phyloP scores from a whole-genome alignment of 2,888 invertebrate species.

The Andrena praecox region DNA sequence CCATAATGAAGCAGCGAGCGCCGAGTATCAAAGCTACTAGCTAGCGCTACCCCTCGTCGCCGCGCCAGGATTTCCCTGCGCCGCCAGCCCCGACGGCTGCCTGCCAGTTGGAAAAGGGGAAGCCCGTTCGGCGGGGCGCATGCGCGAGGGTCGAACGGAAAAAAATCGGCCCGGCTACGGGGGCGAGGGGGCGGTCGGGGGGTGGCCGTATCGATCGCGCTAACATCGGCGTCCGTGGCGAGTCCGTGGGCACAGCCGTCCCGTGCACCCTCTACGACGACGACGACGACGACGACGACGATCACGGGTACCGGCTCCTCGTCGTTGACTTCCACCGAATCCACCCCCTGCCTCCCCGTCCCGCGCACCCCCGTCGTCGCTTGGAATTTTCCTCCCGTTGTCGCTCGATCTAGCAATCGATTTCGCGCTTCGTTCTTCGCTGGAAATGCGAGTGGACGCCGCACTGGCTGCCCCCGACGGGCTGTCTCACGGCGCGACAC shows the following conservation, averaged over 20 bases:
- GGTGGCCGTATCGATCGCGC: constrained; percentile 82
- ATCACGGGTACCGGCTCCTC: constrained; percentile 67
- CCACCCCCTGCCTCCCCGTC: background rate
- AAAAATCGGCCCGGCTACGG: constrained; percentile 87
- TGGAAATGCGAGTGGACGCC: background rate
- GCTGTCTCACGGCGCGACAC: background rate
- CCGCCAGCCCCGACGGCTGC: constrained; percentile 28
- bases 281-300: constrained; percentile 57
- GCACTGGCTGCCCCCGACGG: background rate
- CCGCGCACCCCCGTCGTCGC: background rate
- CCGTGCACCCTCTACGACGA: constrained; percentile 71
- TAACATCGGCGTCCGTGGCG: constrained; percentile 80
- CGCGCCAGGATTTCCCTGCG: constrained; percentile 42
- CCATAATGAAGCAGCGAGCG: constrained; percentile 71
- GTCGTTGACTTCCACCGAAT: constrained; percentile 66
- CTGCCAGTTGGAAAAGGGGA: constrained; percentile 69
- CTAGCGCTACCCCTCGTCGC: constrained; percentile 23
- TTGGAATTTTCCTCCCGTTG: constrained; percentile 24
- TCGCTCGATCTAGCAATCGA: constrained; percentile 40
- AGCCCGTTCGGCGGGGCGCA: constrained; percentile 67
- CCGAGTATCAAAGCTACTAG: constrained; percentile 28
- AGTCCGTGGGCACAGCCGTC: constrained; percentile 84
- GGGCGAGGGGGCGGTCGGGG: constrained; percentile 69
- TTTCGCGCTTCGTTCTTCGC: background rate
- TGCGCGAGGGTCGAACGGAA: constrained; percentile 82